Evolutionary conservation across 2,888 invertebrate genomes (phyloP).

Genomic region (Galerucella pusilla): DNA sequence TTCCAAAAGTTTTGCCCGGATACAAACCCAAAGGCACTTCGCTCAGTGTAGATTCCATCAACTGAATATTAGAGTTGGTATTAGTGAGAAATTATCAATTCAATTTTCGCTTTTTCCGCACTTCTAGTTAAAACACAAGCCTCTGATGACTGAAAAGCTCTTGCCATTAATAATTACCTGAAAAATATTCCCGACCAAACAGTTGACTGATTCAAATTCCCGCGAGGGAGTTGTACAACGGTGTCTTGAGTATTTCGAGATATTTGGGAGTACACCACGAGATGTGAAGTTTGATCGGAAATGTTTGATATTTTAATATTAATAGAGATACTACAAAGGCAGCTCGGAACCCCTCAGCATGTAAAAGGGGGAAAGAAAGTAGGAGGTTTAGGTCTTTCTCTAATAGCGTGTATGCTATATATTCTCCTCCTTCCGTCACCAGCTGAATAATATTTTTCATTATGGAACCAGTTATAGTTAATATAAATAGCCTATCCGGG

Average conservation of each 20-base stretch:
- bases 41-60: slow-evolving; percentile 10
- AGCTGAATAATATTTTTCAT: too few relatives aligned
- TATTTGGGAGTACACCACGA: neutral
- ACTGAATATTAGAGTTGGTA: slow-evolving; percentile 10
- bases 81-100: slow-evolving; percentile 15
- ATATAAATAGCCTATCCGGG: too few relatives aligned
- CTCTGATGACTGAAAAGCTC: slow-evolving; percentile 11
- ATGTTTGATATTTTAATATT: too few relatives aligned
- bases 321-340: too few relatives aligned
- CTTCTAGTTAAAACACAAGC: neutral
- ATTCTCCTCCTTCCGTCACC: too few relatives aligned
- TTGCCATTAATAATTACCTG: slow-evolving; percentile 4
- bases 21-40: neutral
- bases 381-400: too few relatives aligned
- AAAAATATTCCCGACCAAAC: neutral
- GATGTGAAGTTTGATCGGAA: neutral
- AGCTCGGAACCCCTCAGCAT: too few relatives aligned
- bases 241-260: neutral
- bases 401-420: too few relatives aligned
- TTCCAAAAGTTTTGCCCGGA: neutral
- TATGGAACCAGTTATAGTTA: too few relatives aligned
- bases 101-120: neutral
- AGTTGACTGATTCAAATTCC: slow-evolving; percentile 8
- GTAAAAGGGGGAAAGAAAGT: too few relatives aligned
- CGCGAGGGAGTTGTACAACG: neutral